Percentiles rank a stretch among this genome's conserved stretches.
Conservation (phyloP, 2,113 vertebrate genomes). For the Sinocyclocheilus rhinocerous region DNA sequence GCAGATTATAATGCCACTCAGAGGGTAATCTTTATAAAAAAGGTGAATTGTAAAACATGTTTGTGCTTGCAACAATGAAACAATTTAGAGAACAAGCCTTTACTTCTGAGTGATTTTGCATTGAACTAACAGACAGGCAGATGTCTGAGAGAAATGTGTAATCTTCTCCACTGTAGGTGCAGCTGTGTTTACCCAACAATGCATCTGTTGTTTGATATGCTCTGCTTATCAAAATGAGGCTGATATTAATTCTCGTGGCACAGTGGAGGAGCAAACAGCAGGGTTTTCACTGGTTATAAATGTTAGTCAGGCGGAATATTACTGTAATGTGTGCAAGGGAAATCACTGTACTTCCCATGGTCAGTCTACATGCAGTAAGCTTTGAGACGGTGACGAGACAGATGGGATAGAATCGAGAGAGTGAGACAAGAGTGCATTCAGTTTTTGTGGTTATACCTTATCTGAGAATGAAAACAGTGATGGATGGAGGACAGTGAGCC, state of each 20-base stretch:
- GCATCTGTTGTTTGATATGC: conserved; percentile 34
- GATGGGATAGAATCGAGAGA: neutral
- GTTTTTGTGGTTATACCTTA: neutral
- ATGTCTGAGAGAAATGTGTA: neutral
- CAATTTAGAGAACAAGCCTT: neutral
- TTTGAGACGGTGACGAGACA: neutral
- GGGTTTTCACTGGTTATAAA: neutral
- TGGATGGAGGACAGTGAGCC: neutral
- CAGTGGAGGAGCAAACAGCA: neutral
- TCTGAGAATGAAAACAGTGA: neutral
- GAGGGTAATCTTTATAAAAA: neutral
- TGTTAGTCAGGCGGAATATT: neutral
- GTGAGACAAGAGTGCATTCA: neutral
- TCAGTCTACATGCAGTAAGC: neutral
- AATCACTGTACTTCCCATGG: neutral
- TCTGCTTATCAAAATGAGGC: conserved; percentile 2
- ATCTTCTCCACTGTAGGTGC: neutral
- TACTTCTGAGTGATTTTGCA: neutral
- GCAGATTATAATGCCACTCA: conserved; percentile 5
- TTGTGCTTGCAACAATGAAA: neutral
- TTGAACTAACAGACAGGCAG: neutral
- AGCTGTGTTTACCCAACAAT: conserved; percentile 11
- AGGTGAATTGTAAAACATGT: conserved; percentile 19
- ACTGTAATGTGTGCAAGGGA: neutral
- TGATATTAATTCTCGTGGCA: neutral